Evolutionary conservation across 1,140 invertebrate genomes (phyloP), one percentile per base, ranked within the genome.

Genomic region (Achatina immaculata): DNA sequence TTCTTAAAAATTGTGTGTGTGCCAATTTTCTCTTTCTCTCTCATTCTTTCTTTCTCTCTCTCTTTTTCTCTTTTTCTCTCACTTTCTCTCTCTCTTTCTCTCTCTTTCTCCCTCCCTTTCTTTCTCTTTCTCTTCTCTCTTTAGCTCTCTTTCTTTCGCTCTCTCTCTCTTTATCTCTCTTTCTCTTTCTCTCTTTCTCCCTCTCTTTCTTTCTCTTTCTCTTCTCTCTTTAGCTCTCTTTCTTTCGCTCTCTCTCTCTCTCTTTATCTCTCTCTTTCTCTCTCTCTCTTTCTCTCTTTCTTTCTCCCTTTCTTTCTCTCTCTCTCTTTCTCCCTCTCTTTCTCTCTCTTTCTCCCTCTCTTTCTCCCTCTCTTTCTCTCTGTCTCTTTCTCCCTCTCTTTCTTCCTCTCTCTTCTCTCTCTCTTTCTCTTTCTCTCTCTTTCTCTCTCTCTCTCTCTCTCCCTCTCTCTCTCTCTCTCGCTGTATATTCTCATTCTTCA

Each of bases 241-340:
- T n/a, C n/a, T n/a, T n/a, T n/a, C n/a, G n/a, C n/a, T n/a, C n/a
- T n/a, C n/a, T n/a, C n/a, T n/a, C n/a, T n/a, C n/a, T n/a, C n/a
- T n/a, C n/a, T n/a, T n/a, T n/a, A n/a, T n/a, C n/a, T n/a, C n/a
- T n/a, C n/a, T n/a, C n/a, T n/a, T n/a, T n/a, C n/a, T n/a, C n/a
- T n/a, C n/a, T n/a, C 3, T 72, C 38, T 3, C 36, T 72, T 36
- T 19, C 7, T 72, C 69, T n/a, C 4, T 40, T 40, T 72, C 69
- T 72, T 72, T 72, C 7, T 72, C 40, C 40, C 24, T 72, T 40
- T 72, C 1, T 24, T 24, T 38, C 42, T 72, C 21, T 72, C 42
- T 0, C 24, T 72, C 1, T 34, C 16, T 21, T 7, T 72, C 40
- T 34, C 14, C 40, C 42, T 72, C 31, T 34, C 21, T 34, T 36